These are phyloP conservation scores for Spheniscus mendiculus DNA, from an alignment of 2,113 vertebrate genomes.

Conservation along the genomic window DNA sequence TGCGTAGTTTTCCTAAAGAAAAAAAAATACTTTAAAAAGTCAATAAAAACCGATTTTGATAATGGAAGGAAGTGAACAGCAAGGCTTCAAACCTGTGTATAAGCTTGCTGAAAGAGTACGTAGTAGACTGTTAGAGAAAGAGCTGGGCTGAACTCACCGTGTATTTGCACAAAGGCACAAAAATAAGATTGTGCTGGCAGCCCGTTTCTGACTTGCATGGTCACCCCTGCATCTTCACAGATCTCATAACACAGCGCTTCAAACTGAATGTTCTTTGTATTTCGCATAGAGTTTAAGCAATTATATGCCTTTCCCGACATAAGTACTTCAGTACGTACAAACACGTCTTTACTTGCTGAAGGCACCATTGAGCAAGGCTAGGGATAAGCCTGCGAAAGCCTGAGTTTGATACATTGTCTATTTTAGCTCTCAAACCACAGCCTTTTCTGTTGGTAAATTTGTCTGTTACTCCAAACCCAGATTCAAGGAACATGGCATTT, in stretches of 20 bases:
- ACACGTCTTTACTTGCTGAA: not conserved
- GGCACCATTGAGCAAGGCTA: not conserved
- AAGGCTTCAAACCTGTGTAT: rapidly evolving
- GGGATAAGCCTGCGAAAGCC: rapidly evolving
- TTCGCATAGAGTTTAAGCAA: not conserved
- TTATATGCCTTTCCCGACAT: not conserved
- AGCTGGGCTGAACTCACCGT: rapidly evolving
- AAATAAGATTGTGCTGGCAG: not conserved
- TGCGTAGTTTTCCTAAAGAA: not conserved
- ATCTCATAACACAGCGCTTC: rapidly evolving
- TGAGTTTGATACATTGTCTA: not conserved
- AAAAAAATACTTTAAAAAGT: rapidly evolving
- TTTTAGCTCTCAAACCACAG: not conserved
- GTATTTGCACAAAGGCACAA: too few relatives aligned
- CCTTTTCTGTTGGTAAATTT: not conserved
- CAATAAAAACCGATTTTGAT: rapidly evolving
- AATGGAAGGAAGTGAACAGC: not conserved
- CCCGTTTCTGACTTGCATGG: rapidly evolving
- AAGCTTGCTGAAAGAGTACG: not conserved
- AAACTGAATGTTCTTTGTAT: not conserved
- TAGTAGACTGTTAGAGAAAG: not conserved
- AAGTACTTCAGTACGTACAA: not conserved
- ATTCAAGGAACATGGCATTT: not conserved
- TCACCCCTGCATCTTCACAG: not conserved
- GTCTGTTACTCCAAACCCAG: not conserved